Conservation (phyloP, 2,113 vertebrate species). For the Speoplatyrhinus poulsoni region DNA sequence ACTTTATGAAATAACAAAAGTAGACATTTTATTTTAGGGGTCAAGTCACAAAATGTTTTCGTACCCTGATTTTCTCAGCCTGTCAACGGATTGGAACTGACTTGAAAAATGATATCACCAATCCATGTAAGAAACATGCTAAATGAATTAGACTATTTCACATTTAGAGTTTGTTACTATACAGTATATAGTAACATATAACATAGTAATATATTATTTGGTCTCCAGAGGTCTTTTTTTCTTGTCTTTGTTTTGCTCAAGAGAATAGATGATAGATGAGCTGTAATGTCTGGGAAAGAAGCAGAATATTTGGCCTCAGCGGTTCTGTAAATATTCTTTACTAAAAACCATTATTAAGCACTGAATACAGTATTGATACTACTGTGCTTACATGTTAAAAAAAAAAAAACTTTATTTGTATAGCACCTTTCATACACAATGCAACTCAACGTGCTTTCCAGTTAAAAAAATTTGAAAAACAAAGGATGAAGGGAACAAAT, state of each 20-base stretch:
- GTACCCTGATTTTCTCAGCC: neutral
- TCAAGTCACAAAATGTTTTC: neutral
- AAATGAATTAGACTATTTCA: too few species aligned
- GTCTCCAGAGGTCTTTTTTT: slow-evolving; percentile 51
- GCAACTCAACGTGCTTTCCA: too few species aligned
- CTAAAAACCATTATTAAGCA: slow-evolving; percentile 75
- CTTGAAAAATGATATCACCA: neutral
- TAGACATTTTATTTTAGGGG: neutral
- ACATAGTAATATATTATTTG: too few species aligned
- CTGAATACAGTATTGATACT: slow-evolving; percentile 73
- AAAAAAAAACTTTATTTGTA: neutral
- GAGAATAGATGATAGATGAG: slow-evolving; percentile 71
- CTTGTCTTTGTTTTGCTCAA: slow-evolving; percentile 50
- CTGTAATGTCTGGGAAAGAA: slow-evolving; percentile 71
- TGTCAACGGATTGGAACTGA: too few species aligned
- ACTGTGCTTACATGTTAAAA: too few species aligned
- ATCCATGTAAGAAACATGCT: neutral
- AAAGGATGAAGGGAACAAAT: too few species aligned
- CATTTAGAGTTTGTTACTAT: too few species aligned
- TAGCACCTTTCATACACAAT: too few species aligned
- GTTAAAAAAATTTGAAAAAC: too few species aligned
- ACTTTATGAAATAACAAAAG: neutral
- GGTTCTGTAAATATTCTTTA: slow-evolving; percentile 75
- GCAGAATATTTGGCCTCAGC: slow-evolving; percentile 65
- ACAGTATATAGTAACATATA: too few species aligned